Evolutionary conservation across 2,113 vertebrate genomes (phyloP).

Genomic region (Fregetta grallaria): DNA sequence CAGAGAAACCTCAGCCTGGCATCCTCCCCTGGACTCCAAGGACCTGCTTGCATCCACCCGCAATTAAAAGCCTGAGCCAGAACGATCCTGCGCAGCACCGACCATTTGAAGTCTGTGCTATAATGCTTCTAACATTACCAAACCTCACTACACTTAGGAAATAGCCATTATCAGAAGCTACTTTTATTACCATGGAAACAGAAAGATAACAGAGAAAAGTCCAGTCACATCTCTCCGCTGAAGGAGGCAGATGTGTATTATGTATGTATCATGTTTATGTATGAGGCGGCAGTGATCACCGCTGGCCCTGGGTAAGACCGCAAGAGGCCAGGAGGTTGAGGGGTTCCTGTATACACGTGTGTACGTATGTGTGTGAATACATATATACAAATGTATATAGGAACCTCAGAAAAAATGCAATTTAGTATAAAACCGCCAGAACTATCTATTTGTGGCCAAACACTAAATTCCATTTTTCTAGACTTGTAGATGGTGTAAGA

Average conservation of each 20-base stretch:
- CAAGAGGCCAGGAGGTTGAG: background rate
- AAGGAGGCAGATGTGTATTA: background rate
- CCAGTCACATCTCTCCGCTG: background rate
- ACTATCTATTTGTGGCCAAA: background rate
- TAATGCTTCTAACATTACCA: conserved; percentile 73
- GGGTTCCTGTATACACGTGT: accelerated
- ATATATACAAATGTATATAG: accelerated
- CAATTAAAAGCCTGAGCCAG: conserved; percentile 24
- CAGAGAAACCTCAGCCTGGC: background rate
- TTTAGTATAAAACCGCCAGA: background rate
- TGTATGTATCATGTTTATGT: background rate
- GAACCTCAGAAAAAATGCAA: background rate
- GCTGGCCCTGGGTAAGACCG: background rate
- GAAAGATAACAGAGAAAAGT: conserved; percentile 62
- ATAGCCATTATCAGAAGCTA: conserved; percentile 72
- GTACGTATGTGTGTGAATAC: too few relatives aligned
- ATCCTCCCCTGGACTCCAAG: background rate
- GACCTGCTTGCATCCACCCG: background rate
- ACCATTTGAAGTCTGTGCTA: conserved; percentile 46
- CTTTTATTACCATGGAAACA: conserved; percentile 78
- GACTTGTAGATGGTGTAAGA: background rate
- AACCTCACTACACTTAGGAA: conserved; percentile 57
- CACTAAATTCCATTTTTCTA: background rate
- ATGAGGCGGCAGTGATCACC: background rate
- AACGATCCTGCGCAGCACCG: background rate